Base-by-base conservation (phyloP, 2,113 vertebrate species). In the Piprites chloris region DNA sequence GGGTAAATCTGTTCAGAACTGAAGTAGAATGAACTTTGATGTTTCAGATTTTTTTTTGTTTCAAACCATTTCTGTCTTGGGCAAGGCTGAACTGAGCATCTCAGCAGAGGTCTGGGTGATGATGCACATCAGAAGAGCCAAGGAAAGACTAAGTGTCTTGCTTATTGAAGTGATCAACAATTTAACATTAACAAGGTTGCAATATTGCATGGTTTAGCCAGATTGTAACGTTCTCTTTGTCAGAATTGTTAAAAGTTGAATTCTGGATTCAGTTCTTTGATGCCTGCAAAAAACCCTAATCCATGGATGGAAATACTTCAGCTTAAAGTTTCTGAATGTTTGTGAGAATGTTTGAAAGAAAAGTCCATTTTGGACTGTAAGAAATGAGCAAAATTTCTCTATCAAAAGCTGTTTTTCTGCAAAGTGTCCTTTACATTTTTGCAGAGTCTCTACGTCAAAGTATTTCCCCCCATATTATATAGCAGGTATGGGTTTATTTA, bases 261-360 rank as follows among this genome's bases (percentile, higher is more conserved):
- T 90, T 62, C 65, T 65, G 23, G 12, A 49, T 46, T 77, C 20
- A 26, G 19, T 52, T 81, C 65, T 92, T 90, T 78, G 63, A 93
- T 74, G 52, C 35, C 20, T 0, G 0, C 2, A 7, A 42, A 78
- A 74, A 72, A 83, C 83, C 62, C 52, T 20, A 47, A 92, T 90
- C 46, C 12, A 13, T 83, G 55, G 46, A 47, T 91, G 86, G 83
- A 88, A 97, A 93, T 74, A n/a, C 47, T 91, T 95, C 62, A 33
- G 46, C 59, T 78, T 67, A 75, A 86, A 95, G 79, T 78, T 91
- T 90, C 89, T 66, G 97, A 95, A 67, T 95, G 85, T 91, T 78
- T 95, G 33, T 90, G 80, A 82, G 44, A n/a, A n/a, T n/a, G n/a
- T n/a, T n/a, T n/a, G 33, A 9, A 26, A 83, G 55, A 62, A 66